Evolutionary conservation across 2,113 vertebrate genomes (phyloP).

Genomic region (Gadus macrocephalus): DNA sequence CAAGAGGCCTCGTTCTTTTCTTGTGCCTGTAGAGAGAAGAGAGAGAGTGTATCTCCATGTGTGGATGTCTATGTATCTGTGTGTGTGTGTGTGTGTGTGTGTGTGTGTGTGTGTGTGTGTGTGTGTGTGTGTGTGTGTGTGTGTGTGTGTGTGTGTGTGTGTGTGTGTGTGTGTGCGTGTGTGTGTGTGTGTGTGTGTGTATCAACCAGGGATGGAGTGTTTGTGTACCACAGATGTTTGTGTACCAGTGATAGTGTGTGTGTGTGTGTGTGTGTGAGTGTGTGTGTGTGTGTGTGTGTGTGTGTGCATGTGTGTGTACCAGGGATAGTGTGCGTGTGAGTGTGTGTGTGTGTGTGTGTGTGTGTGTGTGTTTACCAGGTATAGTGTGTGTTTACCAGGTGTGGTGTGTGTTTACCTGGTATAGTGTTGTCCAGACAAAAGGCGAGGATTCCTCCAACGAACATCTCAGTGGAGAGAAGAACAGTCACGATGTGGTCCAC

Average conservation of each 20-base stretch:
- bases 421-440: constrained; percentile 95
- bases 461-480: constrained; percentile 95
- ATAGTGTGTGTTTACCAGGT: not conserved
- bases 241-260: not conserved
- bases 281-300: not conserved
- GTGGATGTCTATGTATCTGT: not conserved
- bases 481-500: constrained; percentile 94
- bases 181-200: not conserved
- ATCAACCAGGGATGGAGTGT: not conserved
- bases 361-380: not conserved
- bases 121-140: not conserved
- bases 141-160: constrained; percentile 55
- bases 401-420: constrained; percentile 73
- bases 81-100: not conserved
- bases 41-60: not conserved
- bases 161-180: not conserved
- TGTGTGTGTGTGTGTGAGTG: not conserved
- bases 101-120: not conserved
- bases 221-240: constrained; percentile 54
- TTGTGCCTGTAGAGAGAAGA: constrained; percentile 3
- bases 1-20: constrained; percentile 1
- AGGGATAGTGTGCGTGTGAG: not conserved
- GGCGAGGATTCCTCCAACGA: constrained; percentile 90
- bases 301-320: not conserved
- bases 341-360: constrained; percentile 1